Evolutionary conservation across 2,888 invertebrate species (phyloP).

Genomic region (Drosophila neotestacea): DNA sequence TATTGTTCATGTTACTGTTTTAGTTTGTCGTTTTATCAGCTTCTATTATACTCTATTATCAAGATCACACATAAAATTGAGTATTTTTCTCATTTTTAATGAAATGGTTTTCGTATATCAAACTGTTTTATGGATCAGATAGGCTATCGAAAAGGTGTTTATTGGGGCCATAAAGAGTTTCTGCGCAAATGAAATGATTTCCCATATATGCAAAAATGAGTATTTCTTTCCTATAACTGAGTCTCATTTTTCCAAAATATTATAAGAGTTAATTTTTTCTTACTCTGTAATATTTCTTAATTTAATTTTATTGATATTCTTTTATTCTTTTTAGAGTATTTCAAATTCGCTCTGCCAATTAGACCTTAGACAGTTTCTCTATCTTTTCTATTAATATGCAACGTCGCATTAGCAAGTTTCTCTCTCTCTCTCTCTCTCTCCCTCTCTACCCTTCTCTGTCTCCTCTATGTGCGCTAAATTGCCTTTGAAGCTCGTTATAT

Average conservation of each 20-base stretch:
- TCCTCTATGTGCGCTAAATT: conserved; percentile 34
- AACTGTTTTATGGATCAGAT: conserved; percentile 20
- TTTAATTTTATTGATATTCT: neutral
- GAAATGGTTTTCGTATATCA: neutral
- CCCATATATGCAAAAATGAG: neutral
- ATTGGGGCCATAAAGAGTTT: neutral
- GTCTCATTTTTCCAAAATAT: neutral
- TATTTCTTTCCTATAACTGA: neutral
- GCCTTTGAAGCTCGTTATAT: conserved; percentile 51
- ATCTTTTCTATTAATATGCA: conserved; percentile 54
- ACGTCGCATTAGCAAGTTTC: conserved; percentile 42
- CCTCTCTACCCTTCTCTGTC: conserved; percentile 5
- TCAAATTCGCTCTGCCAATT: conserved; percentile 17
- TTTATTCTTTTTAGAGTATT: conserved; percentile 26
- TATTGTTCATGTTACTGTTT: no score
- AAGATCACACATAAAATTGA: neutral
- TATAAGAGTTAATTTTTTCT: neutral
- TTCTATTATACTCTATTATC: neutral
- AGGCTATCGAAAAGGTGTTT: conserved; percentile 5
- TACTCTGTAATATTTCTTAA: neutral
- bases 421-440: conserved; percentile 8
- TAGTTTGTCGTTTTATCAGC: no score
- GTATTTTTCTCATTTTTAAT: neutral
- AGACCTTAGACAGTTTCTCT: conserved; percentile 9
- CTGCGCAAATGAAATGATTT: neutral